Conservation (phyloP, 2,113 vertebrate species). For the Phalacrocorax brasilianus region DNA sequence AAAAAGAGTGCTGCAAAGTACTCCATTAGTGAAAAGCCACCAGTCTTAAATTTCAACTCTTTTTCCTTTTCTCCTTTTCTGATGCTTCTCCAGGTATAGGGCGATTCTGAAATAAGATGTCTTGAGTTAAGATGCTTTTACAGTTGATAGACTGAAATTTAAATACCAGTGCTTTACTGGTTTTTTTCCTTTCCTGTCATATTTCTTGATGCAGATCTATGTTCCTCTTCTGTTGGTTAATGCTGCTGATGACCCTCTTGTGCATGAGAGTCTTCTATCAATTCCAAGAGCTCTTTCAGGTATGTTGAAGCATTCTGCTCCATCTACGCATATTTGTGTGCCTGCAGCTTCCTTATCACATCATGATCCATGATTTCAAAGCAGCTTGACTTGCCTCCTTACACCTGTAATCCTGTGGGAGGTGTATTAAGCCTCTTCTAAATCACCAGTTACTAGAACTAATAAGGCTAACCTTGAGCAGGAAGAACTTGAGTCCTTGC, state of each 20-base stretch:
- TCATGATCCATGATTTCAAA: background rate
- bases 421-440: background rate
- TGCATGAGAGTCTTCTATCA: constrained; percentile 92
- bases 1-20: background rate
- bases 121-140: background rate
- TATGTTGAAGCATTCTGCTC: constrained; percentile 61
- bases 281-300: constrained; percentile 95
- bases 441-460: background rate
- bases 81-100: background rate
- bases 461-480: background rate
- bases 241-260: constrained; percentile 92
- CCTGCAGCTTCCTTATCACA: background rate
- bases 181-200: background rate
- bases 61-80: background rate
- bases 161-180: background rate
- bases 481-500: background rate
- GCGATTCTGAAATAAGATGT: background rate
- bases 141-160: background rate
- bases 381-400: background rate
- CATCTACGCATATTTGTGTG: background rate
- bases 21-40: background rate
- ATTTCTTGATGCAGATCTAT: constrained; percentile 78
- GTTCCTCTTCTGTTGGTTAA: constrained; percentile 96
- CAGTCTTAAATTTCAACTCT: background rate
- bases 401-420: background rate